Evolutionary conservation across 2,888 invertebrate genomes (phyloP).

Genomic region (Nymphalis c-album): DNA sequence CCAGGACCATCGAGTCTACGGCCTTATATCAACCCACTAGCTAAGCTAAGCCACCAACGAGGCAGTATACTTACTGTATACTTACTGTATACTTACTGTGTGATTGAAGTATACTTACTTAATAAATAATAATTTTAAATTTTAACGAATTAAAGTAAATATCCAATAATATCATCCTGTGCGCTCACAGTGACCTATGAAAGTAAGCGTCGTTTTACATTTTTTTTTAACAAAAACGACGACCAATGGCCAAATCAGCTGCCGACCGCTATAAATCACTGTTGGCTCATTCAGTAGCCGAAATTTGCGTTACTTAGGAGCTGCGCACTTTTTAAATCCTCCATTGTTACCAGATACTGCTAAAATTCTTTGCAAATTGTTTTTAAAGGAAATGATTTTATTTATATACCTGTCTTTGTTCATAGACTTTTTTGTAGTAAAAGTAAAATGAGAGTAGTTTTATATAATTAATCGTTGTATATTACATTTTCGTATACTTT

Average conservation of each 20-base stretch:
- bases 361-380: slow-evolving; percentile 1
- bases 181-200: slow-evolving; percentile 55
- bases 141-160: no score
- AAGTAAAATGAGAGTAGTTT: neutral
- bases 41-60: no score
- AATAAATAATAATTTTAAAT: no score
- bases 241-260: slow-evolving; percentile 56
- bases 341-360: neutral
- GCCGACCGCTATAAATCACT: slow-evolving; percentile 63
- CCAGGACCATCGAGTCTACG: no score
- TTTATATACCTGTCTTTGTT: neutral
- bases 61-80: no score
- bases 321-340: slow-evolving; percentile 18
- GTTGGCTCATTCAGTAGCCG: slow-evolving; percentile 53
- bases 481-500: neutral
- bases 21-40: no score
- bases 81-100: no score
- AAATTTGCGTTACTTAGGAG: slow-evolving; percentile 41
- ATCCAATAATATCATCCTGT: slow-evolving; percentile 15
- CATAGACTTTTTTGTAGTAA: neutral
- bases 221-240: slow-evolving; percentile 49
- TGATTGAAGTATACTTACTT: no score
- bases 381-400: neutral
- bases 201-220: slow-evolving; percentile 58
- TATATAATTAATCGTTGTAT: neutral